Evolutionary conservation across 2,888 invertebrate genomes (phyloP).

Genomic region (Lithophane socia): DNA sequence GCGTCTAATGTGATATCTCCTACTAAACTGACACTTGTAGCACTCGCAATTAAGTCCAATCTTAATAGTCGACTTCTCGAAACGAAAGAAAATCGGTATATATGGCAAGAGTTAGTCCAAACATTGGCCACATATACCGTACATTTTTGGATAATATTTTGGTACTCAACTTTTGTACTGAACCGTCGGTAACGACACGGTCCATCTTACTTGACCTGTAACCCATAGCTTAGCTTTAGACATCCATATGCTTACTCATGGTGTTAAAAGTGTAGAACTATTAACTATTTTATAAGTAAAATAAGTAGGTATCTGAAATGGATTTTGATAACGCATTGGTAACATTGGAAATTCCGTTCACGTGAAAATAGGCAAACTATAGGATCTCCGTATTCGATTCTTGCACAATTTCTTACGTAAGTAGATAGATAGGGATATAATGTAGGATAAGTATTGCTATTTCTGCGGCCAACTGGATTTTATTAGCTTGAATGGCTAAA

Average conservation of each 20-base stretch:
- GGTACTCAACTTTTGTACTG: constrained; percentile 88
- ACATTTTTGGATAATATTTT: constrained; percentile 85
- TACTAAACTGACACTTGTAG: constrained; percentile 64
- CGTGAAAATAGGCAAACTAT: constrained; percentile 56
- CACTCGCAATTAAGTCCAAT: constrained; percentile 66
- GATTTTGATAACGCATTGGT: constrained; percentile 76
- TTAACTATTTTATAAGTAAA: constrained; percentile 84
- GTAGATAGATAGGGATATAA: constrained; percentile 85
- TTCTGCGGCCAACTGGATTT: constrained; percentile 74
- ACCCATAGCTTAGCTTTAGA: constrained; percentile 85
- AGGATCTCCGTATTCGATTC: constrained; percentile 74
- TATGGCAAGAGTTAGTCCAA: constrained; percentile 54
- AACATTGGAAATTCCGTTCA: constrained; percentile 65
- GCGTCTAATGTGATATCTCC: constrained; percentile 68
- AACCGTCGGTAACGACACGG: constrained; percentile 83
- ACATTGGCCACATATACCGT: constrained; percentile 65
- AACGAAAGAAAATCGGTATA: constrained; percentile 56
- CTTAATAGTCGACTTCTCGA: constrained; percentile 63
- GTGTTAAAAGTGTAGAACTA: constrained; percentile 74
- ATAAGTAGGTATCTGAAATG: constrained; percentile 77
- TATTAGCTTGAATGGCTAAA: constrained; percentile 34
- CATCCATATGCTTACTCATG: constrained; percentile 79
- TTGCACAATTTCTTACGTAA: constrained; percentile 87
- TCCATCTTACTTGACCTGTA: constrained; percentile 85
- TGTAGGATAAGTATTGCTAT: constrained; percentile 74